phyloP scores from a whole-genome alignment of 2,797 vertebrate genomes.

The Dicrostonyx torquatus region DNA sequence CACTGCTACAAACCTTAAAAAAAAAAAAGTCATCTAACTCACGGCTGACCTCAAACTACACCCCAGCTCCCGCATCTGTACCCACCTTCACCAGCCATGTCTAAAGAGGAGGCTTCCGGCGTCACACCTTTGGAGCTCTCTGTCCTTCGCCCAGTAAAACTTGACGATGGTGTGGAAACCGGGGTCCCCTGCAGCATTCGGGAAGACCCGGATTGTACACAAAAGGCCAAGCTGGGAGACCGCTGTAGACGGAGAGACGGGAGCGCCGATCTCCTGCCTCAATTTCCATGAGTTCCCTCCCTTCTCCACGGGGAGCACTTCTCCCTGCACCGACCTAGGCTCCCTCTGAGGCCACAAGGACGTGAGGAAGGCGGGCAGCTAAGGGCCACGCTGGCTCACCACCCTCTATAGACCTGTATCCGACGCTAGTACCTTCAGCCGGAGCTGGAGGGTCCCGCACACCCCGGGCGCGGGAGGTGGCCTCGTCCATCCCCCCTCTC shows the following conservation, averaged over 20 bases:
- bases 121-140: constrained; percentile 85
- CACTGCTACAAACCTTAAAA: neutral
- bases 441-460: neutral
- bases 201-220: constrained; percentile 85
- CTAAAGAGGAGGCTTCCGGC: constrained; percentile 87
- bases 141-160: constrained; percentile 88
- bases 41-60: neutral
- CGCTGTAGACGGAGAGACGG: constrained; percentile 61
- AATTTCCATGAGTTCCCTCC: neutral
- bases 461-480: neutral
- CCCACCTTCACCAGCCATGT: constrained; percentile 87
- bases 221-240: constrained; percentile 90
- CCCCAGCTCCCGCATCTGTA: neutral
- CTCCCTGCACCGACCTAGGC: neutral
- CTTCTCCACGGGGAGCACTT: neutral
- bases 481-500: neutral
- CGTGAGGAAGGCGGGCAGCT: neutral
- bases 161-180: constrained; percentile 89
- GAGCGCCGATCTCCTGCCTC: neutral
- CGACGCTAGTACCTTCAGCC: neutral
- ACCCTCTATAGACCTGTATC: neutral
- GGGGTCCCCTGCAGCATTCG: constrained; percentile 84
- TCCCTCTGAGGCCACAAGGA: neutral
- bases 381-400: neutral
- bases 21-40: neutral